Evolutionary conservation across 2,888 invertebrate species (phyloP), one percentile per base, ranked within the genome.

Genomic region (Portevinia maculata): DNA sequence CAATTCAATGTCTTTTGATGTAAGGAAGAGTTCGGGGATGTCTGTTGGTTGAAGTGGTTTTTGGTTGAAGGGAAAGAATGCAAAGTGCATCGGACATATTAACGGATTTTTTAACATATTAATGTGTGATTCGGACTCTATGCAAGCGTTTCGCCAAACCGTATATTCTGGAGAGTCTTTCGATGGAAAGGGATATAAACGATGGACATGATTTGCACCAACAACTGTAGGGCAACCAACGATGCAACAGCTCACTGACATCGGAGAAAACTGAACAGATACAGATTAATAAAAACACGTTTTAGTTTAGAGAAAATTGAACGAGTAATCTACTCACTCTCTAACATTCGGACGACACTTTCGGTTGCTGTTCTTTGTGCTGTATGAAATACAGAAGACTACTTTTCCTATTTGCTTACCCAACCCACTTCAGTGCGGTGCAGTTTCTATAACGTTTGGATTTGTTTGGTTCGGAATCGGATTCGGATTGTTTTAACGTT

Each of bases 31-130:
- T 0, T 9, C 21, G 0, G 67, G 67, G 15, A 15, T 17, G 7
- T 21, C 39, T 11, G 4, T 30, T 6, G 15, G n/a, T n/a, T n/a
- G n/a, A n/a, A n/a, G n/a, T n/a, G n/a, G n/a, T n/a, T n/a, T n/a
- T n/a, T n/a, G n/a, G n/a, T n/a, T n/a, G n/a, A n/a, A n/a, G 19
- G 0, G 30, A 1, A 3, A 11, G 1, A 24, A 24, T n/a, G n/a
- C 0, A 55, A 73, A 73, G 9, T 73, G 73, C 1, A 73, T 9
- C 11, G 15, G 48, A 13, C 74, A 74, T 7, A 67, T 17, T 15
- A 32, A 13, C 5, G 73, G 73, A 28, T 65, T 65, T 11, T 19
- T 30, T 13, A 65, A 46, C 24, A 21, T 37, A 8, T 28, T 8
- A 17, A 73, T 73, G 8, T 55, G 24, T 7, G 28, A 2, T 11